Evolutionary conservation across 2,888 invertebrate species (phyloP), one percentile per base, ranked within the genome.

Genomic region (Crossocerus cetratus): DNA sequence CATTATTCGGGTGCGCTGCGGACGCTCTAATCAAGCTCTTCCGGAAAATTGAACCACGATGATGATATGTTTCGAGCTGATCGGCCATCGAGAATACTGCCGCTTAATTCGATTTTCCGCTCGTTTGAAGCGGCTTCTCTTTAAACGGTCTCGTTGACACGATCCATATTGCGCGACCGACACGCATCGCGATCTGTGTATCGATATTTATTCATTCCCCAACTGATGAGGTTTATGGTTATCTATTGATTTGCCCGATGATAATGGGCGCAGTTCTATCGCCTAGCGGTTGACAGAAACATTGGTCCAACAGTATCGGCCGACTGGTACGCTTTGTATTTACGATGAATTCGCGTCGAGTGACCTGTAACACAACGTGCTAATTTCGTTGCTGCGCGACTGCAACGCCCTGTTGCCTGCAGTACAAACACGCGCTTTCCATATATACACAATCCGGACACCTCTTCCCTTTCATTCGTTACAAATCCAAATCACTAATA

Each of bases 181-280:
- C 32, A 18, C 53, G 56, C 11, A 60, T 32, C 32, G 11, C 55
- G 11, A 3, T 44, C 18, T n/a, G 53, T 54, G 3, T 43, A 56
- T 45, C 56, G 65, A 64, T 63, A 60, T 60, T 56, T 54, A 55
- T 66, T 56, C 45, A 22, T 8, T 53, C 32, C 49, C 56, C 58
- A 69, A 69, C 69, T 59, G 53, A 63, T 57, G 57, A 49, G 13
- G 44, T 65, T 75, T 75, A 74, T 58, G 74, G 23, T 57, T 68
- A 20, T 73, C 62, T 75, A 73, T 73, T 20, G 68, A 59, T 54
- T 43, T n/a, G 32, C 32, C 32, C 8, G 32, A 32, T 32, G 32
- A 32, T 11, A 32, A 32, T 32, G 32, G 32, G 3, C 32, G 32
- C 32, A 32, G 32, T 32, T 32, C 32, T 32, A 8, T 32, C 11